A percentile compares a stretch with the other conserved stretches of the same genome.
Conservation (phyloP, 2,797 vertebrate species). For the Chaetophractus vellerosus region DNA sequence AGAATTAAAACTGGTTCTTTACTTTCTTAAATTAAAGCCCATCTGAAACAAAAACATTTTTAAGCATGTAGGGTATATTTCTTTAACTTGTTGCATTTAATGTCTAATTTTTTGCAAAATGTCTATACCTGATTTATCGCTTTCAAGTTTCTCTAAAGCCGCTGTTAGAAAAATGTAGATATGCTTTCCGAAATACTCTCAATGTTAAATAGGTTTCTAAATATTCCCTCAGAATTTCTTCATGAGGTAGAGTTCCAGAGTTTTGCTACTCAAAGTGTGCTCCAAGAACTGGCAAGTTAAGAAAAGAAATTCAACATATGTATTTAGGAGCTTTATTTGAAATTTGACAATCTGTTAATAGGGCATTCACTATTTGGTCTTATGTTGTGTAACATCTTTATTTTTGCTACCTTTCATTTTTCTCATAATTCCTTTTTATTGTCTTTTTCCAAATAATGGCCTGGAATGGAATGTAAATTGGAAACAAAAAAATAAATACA, state of each 20-base stretch:
- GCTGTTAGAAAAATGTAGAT: neutral
- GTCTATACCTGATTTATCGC: too few species aligned
- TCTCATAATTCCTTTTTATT: neutral
- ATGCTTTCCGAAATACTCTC: too few species aligned
- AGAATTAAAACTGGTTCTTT: neutral
- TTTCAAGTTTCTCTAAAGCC: neutral
- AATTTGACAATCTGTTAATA: too few species aligned
- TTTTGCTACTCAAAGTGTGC: too few species aligned
- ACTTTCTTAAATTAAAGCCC: neutral
- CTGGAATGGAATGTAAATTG: neutral
- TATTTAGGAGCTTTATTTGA: too few species aligned
- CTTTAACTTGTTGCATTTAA: neutral
- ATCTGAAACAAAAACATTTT: neutral
- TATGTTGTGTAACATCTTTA: neutral
- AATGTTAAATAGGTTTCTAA: rapidly evolving
- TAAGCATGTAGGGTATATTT: rapidly evolving
- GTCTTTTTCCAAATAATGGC: neutral
- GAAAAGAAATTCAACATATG: too few species aligned
- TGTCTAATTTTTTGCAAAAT: neutral
- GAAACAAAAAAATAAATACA: neutral
- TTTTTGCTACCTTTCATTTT: neutral
- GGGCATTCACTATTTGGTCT: neutral
- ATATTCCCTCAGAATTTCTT: too few species aligned
- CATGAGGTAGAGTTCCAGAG: too few species aligned
- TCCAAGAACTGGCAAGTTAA: neutral